Evolutionary conservation across 1,140 invertebrate species (phyloP).

Genomic region (Leptopilina boulardi): DNA sequence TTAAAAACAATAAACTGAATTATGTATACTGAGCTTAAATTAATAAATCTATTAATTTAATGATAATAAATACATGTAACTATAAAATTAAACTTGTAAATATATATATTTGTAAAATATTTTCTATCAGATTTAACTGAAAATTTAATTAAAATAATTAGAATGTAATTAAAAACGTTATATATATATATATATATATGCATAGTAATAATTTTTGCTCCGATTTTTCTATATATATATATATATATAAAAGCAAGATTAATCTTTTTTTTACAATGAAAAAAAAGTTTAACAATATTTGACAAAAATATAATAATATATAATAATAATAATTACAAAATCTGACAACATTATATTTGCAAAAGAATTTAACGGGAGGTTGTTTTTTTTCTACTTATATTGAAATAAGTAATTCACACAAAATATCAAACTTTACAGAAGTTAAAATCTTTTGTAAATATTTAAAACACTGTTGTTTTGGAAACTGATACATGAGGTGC

Average conservation of each 20-base stretch:
- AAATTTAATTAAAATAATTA: too few relatives aligned
- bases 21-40: background rate
- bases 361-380: background rate
- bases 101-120: too few relatives aligned
- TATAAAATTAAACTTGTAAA: background rate
- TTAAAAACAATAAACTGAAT: background rate
- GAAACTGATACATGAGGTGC: background rate
- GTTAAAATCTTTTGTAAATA: constrained; percentile 7
- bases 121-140: too few relatives aligned
- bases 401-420: constrained; percentile 3
- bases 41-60: background rate
- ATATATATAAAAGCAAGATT: too few relatives aligned
- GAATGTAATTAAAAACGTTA: too few relatives aligned
- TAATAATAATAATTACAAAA: background rate
- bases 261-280: background rate
- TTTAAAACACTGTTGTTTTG: background rate
- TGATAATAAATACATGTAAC: constrained; percentile 14
- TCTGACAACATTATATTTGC: constrained; percentile 3
- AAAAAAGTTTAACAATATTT: background rate
- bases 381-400: constrained; percentile 3
- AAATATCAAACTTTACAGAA: background rate
- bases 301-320: background rate
- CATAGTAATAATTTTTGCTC: too few relatives aligned
- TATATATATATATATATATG: too few relatives aligned
- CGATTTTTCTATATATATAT: too few relatives aligned